Evolutionary conservation across 1,140 invertebrate genomes (phyloP).

Genomic region (Drosophila erecta): DNA sequence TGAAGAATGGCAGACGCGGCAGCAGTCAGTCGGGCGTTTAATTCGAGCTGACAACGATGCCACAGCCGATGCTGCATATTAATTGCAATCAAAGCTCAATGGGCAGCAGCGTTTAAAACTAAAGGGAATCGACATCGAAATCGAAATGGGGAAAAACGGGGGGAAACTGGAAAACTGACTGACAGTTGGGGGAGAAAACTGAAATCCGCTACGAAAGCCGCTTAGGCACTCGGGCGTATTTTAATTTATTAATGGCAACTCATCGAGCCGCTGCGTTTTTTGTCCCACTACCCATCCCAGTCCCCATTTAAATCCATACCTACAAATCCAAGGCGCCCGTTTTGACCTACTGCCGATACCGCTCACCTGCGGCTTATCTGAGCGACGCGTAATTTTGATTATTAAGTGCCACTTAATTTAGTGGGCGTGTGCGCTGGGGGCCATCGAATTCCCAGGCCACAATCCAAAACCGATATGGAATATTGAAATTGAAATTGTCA

Average conservation of each 20-base stretch:
- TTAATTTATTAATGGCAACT: conserved; percentile 81
- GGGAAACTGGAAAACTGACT: conserved; percentile 3
- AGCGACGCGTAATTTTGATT: conserved; percentile 78
- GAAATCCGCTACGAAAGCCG: conserved; percentile 63
- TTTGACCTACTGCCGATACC: conserved; percentile 58
- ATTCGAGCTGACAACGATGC: conserved; percentile 51
- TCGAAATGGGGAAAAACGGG: conserved; percentile 4
- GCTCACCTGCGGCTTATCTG: conserved; percentile 61
- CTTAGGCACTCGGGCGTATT: conserved; percentile 68
- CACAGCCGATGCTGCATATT: conserved; percentile 63
- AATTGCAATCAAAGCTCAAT: conserved; percentile 79
- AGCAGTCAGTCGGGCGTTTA: conserved; percentile 43
- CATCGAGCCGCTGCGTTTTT: conserved; percentile 56
- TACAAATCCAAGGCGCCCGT: conserved; percentile 43
- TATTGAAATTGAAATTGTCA: conserved; percentile 74
- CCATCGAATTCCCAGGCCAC: conserved; percentile 7
- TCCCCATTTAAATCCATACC: not conserved
- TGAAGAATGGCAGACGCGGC: conserved; percentile 51
- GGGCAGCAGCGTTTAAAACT: conserved; percentile 67
- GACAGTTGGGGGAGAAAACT: not conserved
- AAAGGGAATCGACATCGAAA: conserved; percentile 25
- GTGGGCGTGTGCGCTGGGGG: conserved; percentile 64
- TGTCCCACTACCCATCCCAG: not conserved
- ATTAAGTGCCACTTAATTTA: conserved; percentile 81
- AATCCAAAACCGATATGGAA: conserved; percentile 30